These are phyloP conservation scores for Augochlora pura DNA, from an alignment of 1,140 invertebrate genomes.

Conservation along the genomic window DNA sequence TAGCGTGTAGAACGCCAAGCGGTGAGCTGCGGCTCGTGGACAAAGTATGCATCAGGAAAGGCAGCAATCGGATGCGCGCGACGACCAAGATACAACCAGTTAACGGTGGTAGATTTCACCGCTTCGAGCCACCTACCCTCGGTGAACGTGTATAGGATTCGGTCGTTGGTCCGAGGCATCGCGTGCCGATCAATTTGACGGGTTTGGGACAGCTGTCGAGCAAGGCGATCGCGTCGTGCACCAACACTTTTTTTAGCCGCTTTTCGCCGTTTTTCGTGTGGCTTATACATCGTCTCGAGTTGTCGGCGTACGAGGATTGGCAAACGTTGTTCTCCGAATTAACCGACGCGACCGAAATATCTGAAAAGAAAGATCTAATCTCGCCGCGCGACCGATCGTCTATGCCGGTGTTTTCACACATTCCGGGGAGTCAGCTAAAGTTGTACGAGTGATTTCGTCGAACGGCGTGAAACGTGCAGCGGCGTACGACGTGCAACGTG, in stretches of 20 bases:
- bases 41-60: constrained; percentile 50
- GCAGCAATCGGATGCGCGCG: constrained; percentile 27
- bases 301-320: too few relatives aligned
- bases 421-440: constrained; percentile 16
- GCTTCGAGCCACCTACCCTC: background rate
- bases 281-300: too few relatives aligned
- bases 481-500: background rate
- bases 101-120: constrained; percentile 32
- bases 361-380: background rate
- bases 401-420: constrained; percentile 37
- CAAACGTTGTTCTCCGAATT: background rate
- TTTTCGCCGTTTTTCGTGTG: too few relatives aligned
- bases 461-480: background rate
- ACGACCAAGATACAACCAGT: constrained; percentile 17
- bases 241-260: background rate
- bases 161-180: constrained; percentile 8
- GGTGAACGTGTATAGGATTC: background rate
- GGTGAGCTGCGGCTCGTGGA: constrained; percentile 30
- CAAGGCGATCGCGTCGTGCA: background rate
- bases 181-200: constrained; percentile 4
- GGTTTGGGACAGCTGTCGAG: background rate
- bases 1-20: constrained; percentile 57
- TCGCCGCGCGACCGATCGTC: background rate
- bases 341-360: background rate
- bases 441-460: constrained; percentile 14